phyloP scores from a whole-genome alignment of 1,140 invertebrate species.

The Euura lappo region DNA sequence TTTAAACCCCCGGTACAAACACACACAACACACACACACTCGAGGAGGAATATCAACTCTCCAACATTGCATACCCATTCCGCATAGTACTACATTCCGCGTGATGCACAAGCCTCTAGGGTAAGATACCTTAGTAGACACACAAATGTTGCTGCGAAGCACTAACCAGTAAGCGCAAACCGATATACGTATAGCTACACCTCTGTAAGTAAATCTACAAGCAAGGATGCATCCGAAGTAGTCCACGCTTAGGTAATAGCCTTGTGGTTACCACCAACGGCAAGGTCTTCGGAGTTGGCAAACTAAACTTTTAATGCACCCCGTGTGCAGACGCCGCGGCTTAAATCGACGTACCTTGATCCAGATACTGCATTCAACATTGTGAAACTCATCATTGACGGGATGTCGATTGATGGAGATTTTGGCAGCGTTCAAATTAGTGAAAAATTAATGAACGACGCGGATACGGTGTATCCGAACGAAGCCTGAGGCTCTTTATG shows the following conservation, averaged over 20 bases:
- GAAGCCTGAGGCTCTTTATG: not conserved
- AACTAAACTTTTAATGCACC: not conserved
- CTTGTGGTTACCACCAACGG: not conserved
- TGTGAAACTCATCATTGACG: too few relatives aligned
- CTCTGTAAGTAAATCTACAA: constrained; percentile 2
- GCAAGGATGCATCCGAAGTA: not conserved
- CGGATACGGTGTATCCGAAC: not conserved
- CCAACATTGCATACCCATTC: not conserved
- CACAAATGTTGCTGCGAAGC: not conserved
- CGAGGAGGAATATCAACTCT: not conserved
- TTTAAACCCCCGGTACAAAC: not conserved
- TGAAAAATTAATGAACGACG: not conserved
- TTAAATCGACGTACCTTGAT: too few relatives aligned
- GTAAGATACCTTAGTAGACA: constrained; percentile 1
- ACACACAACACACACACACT: not conserved
- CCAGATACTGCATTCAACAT: too few relatives aligned
- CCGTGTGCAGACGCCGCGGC: too few relatives aligned
- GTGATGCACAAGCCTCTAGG: not conserved
- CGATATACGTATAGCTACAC: not conserved
- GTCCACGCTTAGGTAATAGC: not conserved
- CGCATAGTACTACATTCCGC: not conserved
- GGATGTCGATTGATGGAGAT: too few relatives aligned
- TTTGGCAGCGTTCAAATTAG: too few relatives aligned
- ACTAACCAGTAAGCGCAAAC: not conserved
- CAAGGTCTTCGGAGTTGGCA: not conserved